Evolutionary conservation across 2,113 vertebrate species (phyloP).

Genomic region (Ginglymostoma cirratum): DNA sequence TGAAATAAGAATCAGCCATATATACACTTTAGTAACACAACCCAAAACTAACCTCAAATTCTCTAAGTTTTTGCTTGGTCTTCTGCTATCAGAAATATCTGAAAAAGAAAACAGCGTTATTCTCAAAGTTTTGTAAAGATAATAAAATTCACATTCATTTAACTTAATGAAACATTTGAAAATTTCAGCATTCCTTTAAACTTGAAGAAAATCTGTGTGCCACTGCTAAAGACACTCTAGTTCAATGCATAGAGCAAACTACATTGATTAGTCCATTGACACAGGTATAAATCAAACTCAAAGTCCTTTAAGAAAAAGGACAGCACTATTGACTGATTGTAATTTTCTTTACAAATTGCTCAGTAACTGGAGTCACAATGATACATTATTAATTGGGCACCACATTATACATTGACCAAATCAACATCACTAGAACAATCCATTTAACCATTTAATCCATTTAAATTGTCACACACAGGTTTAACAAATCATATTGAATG

Average conservation of each 20-base stretch:
- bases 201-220: not conserved
- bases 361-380: not conserved
- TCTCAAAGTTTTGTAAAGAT: not conserved
- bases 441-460: not conserved
- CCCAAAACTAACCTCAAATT: constrained; percentile 11
- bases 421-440: not conserved
- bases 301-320: not conserved
- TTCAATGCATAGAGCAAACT: not conserved
- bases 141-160: not conserved
- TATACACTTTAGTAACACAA: not conserved
- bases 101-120: not conserved
- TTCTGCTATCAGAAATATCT: not conserved
- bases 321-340: not conserved
- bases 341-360: not conserved
- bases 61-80: constrained; percentile 25
- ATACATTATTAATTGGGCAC: not conserved
- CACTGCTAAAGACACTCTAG: not conserved
- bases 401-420: not conserved
- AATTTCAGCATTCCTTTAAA: not conserved
- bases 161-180: not conserved
- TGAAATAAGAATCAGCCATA: not conserved
- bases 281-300: no score
- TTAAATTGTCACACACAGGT: no score
- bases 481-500: no score
- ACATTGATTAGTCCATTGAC: not conserved